phyloP scores from a whole-genome alignment of 2,888 invertebrate genomes.

The Dilophus febrilis region DNA sequence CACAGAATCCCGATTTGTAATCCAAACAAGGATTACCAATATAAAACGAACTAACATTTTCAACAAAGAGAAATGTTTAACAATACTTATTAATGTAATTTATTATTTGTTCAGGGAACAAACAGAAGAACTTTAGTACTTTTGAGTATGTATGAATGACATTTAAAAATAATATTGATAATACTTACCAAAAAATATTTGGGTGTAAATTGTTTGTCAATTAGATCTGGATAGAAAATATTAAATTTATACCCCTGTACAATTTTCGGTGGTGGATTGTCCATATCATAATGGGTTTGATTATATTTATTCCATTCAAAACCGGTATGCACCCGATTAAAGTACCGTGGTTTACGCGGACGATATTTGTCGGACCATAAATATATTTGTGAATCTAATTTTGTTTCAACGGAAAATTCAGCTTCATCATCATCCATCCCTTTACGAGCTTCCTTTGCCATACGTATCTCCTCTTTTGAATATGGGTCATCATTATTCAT shows the following conservation, averaged over 20 bases:
- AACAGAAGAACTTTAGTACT: neutral
- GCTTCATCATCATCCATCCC: constrained; percentile 79
- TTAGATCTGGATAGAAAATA: constrained; percentile 98
- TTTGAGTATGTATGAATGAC: too few relatives aligned
- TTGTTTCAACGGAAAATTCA: constrained; percentile 78
- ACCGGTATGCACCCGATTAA: constrained; percentile 90
- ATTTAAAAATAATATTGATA: neutral
- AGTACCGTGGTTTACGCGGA: constrained; percentile 92
- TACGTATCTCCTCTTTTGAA: constrained; percentile 39
- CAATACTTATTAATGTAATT: too few relatives aligned
- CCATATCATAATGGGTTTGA: constrained; percentile 99
- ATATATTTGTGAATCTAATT: constrained; percentile 61
- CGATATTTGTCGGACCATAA: constrained; percentile 95
- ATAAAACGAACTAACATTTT: too few relatives aligned
- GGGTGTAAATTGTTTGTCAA: constrained; percentile 82
- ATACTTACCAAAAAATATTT: constrained; percentile 70
- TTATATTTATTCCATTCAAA: constrained; percentile 99
- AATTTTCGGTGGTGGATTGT: constrained; percentile 99
- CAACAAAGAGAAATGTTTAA: neutral
- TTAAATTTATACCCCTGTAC: constrained; percentile 99
- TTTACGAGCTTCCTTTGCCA: constrained; percentile 66
- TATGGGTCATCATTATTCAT: constrained; percentile 39
- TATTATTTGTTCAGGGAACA: neutral
- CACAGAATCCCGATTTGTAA: too few relatives aligned
- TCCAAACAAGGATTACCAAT: too few relatives aligned